Base-by-base conservation (phyloP, 2,797 vertebrate species). In the Acipenser transmontanus region DNA sequence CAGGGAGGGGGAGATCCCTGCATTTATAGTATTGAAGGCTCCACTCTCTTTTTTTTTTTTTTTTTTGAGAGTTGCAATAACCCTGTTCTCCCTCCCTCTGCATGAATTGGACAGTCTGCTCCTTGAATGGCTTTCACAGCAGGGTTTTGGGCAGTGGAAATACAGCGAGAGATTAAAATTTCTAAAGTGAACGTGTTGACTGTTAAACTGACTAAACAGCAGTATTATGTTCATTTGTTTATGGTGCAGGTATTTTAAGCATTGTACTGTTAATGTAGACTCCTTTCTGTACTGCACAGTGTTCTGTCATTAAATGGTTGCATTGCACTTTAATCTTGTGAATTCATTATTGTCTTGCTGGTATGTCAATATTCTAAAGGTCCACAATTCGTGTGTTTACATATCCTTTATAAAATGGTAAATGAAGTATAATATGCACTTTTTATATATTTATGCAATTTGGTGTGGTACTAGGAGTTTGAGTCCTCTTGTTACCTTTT, bases 241-340 rank as follows among this genome's bases (percentile, higher is more conserved):
- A 60, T 68, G 50, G 49, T 74, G 67, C 54, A 56, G 68, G 64
- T 61, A 49, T 78, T 76, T 78, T 70, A 74, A 74, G 57, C 65
- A 47, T 69, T 67, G 70, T 66, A n/a, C 69, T 77, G 72, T 73
- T 70, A 65, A 59, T 68, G 10, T 50, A 8, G 65, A 20, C 59
- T 64, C 54, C 20, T 47, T 62, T 68, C 68, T 68, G 71, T 47
- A 49, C 54, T 74, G 71, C 71, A 71, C 65, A 68, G 65, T 73
- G 67, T 72, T 72, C 71, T 75, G 74, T 68, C 65, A 77, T 77
- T 80, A 80, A 80, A 79, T 56, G n/a, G 64, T 69, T 61, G 63
- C 71, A 69, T 71, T 77, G 73, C 74, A 70, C 54, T 59, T 48
- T 5, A 69, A 66, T 9, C 1, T 48, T 62, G 54, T 60, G 61